phyloP scores from a whole-genome alignment of 1,140 invertebrate genomes.

The Philaenus spumarius region DNA sequence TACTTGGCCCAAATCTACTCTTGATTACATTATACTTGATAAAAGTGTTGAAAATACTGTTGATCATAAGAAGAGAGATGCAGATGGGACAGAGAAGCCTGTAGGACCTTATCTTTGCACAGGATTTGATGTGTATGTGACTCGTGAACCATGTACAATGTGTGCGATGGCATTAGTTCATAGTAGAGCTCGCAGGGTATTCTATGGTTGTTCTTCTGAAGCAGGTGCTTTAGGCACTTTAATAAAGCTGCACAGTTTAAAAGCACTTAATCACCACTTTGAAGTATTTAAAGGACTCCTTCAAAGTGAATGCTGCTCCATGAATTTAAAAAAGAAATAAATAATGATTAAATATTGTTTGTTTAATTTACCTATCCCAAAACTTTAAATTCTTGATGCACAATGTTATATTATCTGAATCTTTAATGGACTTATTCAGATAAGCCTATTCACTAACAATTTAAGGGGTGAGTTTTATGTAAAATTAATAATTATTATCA shows the following conservation, averaged over 20 bases:
- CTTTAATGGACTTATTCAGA: too few species aligned
- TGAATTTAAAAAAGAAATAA: background rate
- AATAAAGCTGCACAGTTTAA: conserved; percentile 67
- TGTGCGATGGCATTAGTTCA: conserved; percentile 93
- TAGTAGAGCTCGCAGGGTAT: conserved; percentile 72
- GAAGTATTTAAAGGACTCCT: conserved; percentile 58
- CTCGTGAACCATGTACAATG: conserved; percentile 85
- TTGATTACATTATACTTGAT: background rate
- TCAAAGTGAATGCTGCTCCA: conserved; percentile 20
- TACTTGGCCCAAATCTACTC: conserved; percentile 46
- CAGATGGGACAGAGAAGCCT: background rate
- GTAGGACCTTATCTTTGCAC: conserved; percentile 77
- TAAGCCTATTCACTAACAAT: too few species aligned
- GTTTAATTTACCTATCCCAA: too few species aligned
- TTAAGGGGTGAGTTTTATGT: too few species aligned
- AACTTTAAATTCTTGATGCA: too few species aligned
- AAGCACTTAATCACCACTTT: conserved; percentile 86
- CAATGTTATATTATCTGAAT: too few species aligned
- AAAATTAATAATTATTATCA: too few species aligned
- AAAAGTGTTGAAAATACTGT: background rate
- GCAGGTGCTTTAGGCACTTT: conserved; percentile 64
- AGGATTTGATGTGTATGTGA: conserved; percentile 77
- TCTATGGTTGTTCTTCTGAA: conserved; percentile 52
- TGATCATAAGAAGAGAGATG: conserved; percentile 2
- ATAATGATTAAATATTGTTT: too few species aligned